Conservation (phyloP, 2,888 invertebrate species). For the Drosophila lutescens region DNA sequence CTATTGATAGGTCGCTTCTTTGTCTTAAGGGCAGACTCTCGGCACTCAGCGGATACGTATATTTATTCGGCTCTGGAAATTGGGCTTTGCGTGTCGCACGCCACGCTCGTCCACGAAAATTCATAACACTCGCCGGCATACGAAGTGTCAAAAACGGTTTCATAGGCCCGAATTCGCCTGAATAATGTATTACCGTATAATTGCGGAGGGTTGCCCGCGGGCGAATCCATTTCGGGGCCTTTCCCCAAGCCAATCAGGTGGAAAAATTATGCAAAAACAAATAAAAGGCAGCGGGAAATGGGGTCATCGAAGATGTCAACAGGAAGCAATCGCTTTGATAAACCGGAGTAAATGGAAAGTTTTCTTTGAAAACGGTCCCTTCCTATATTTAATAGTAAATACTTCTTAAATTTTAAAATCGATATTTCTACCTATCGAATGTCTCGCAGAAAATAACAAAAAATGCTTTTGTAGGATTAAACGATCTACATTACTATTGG, state of each 20-base stretch:
- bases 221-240: conserved; percentile 53
- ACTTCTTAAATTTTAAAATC: too few relatives aligned
- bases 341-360: neutral
- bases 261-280: conserved; percentile 64
- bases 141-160: conserved; percentile 69
- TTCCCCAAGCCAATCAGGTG: conserved; percentile 68
- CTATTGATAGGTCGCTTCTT: conserved; percentile 73
- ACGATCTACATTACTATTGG: too few relatives aligned
- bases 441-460: too few relatives aligned
- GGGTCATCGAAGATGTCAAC: conserved; percentile 23
- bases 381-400: too few relatives aligned
- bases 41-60: conserved; percentile 52
- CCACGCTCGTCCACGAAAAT: conserved; percentile 49
- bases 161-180: conserved; percentile 43
- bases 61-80: conserved; percentile 63
- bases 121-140: conserved; percentile 50
- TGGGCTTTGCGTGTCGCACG: conserved; percentile 79
- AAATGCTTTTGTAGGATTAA: too few relatives aligned
- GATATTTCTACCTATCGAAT: too few relatives aligned
- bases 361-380: neutral
- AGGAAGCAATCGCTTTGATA: conserved; percentile 8
- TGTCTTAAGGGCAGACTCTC: conserved; percentile 37
- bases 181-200: conserved; percentile 69
- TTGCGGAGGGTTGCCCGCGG: conserved; percentile 49
- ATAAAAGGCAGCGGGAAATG: conserved; percentile 8